These are phyloP conservation scores for pig (Sus scrofa) DNA, from an alignment of 2,113 vertebrate species.

Conservation along the genomic window DNA sequence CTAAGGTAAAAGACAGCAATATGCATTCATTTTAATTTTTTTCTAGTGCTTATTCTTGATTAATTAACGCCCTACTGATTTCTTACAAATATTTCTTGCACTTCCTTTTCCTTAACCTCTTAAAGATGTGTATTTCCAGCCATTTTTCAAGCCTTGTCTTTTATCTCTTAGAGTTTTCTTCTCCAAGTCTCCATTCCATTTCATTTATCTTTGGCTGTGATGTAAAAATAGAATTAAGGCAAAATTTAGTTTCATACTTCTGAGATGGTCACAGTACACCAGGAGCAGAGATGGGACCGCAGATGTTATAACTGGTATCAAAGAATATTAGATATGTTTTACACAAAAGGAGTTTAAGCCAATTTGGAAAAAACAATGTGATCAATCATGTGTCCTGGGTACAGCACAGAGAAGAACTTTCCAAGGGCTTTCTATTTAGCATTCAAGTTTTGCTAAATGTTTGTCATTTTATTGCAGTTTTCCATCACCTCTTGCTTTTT, in stretches of 20 bases:
- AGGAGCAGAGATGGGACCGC: neutral
- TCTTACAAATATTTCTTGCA: neutral
- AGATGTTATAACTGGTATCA: neutral
- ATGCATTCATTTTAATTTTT: neutral
- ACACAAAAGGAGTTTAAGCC: neutral
- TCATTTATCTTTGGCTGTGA: no score
- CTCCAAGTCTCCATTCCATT: neutral
- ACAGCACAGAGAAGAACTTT: neutral
- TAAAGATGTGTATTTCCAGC: neutral
- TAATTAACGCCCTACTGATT: neutral
- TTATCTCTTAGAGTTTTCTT: neutral
- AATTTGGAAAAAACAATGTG: neutral
- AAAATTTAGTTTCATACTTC: neutral
- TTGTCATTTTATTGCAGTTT: neutral
- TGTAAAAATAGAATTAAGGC: neutral
- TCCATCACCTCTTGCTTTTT: neutral
- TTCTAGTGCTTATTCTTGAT: neutral
- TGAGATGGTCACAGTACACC: neutral
- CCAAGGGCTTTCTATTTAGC: neutral
- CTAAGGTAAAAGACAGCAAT: neutral
- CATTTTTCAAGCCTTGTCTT: neutral
- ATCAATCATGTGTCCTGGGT: neutral
- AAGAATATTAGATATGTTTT: neutral
- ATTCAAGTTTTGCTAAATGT: neutral
- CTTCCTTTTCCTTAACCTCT: neutral